Evolutionary conservation across 2,888 invertebrate genomes (phyloP).

Genomic region (Orthosia incerta): DNA sequence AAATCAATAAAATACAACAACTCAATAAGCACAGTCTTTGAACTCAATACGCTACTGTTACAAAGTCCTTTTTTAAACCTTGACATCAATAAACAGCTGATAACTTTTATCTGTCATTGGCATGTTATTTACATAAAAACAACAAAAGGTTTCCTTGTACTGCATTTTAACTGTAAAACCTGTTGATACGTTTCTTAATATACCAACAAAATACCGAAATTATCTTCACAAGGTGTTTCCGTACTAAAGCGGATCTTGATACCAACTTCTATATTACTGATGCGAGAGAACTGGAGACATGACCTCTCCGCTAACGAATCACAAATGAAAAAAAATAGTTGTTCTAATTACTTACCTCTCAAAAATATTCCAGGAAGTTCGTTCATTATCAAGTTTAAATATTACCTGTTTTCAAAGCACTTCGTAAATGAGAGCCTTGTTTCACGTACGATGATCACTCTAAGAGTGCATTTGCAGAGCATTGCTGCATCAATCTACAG

Average conservation of each 20-base stretch:
- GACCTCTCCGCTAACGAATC: no score
- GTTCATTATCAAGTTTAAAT: no score
- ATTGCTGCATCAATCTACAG: no score
- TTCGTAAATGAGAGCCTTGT: no score
- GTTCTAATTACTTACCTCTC: no score
- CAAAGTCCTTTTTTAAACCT: constrained; percentile 26
- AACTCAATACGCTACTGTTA: constrained; percentile 9
- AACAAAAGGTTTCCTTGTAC: constrained; percentile 38
- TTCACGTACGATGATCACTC: no score
- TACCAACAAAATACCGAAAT: background rate
- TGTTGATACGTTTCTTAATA: background rate
- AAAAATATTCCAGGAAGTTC: no score
- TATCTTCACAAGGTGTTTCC: background rate
- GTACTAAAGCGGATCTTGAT: background rate
- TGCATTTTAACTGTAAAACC: constrained; percentile 12
- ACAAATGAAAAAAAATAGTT: no score
- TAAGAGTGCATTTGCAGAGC: no score
- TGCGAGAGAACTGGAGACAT: background rate
- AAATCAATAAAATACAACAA: background rate
- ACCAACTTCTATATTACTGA: no score
- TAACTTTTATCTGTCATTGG: constrained; percentile 49
- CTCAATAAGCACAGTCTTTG: background rate
- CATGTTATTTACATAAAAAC: constrained; percentile 32
- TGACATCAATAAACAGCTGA: constrained; percentile 33
- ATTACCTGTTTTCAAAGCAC: no score